Conservation (phyloP, 1,140 invertebrate species). For the Anoplolepis gracilipes region DNA sequence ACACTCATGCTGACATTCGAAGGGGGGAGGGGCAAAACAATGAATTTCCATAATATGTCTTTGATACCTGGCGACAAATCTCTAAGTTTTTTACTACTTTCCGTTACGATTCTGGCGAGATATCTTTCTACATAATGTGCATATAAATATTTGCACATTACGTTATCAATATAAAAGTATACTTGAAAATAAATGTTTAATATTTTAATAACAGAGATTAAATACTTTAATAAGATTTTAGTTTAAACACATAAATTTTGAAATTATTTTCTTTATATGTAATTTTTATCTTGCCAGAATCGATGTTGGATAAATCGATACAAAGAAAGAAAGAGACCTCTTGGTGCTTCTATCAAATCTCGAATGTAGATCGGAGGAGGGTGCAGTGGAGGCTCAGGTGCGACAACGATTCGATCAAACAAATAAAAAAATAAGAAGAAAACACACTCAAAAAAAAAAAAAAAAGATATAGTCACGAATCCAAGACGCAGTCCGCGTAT, state of each 20-base stretch:
- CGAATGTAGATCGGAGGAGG: constrained; percentile 76
- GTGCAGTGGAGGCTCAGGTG: constrained; percentile 77
- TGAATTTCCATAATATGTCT: constrained; percentile 80
- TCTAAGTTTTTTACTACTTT: constrained; percentile 73
- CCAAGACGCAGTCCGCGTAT: constrained; percentile 65
- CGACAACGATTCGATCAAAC: constrained; percentile 55
- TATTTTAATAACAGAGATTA: neutral
- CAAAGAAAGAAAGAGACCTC: constrained; percentile 69
- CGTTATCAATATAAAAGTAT: neutral
- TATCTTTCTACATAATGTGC: neutral
- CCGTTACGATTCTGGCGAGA: constrained; percentile 63
- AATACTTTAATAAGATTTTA: too few relatives aligned
- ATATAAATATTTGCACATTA: neutral
- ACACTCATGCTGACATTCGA: constrained; percentile 74
- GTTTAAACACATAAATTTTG: neutral
- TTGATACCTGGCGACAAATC: constrained; percentile 71
- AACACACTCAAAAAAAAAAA: constrained; percentile 39
- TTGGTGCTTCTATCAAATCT: constrained; percentile 77
- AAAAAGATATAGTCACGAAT: constrained; percentile 58
- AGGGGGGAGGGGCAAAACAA: constrained; percentile 74
- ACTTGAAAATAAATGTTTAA: neutral
- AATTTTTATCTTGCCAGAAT: constrained; percentile 49
- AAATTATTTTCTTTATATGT: neutral
- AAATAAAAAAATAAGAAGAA: constrained; percentile 49
- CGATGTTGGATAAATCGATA: constrained; percentile 51